A percentile compares a stretch with the other conserved stretches of the same genome.
These are phyloP conservation scores for Heliconius hewitsoni DNA, from an alignment of 1,140 invertebrate species.

Conservation along the genomic window DNA sequence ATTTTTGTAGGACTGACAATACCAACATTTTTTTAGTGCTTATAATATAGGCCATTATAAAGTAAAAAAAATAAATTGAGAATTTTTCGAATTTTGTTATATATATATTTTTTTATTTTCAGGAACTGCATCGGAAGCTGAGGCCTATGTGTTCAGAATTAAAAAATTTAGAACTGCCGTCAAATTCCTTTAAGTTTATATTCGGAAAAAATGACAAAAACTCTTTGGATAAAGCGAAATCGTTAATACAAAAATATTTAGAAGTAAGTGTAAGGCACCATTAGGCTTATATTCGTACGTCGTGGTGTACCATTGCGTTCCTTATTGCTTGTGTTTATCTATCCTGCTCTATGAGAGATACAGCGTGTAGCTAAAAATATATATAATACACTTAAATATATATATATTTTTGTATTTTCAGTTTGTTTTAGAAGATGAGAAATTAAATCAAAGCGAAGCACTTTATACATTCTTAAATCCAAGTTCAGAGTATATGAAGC, in stretches of 20 bases:
- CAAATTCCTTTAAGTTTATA: constrained; percentile 88
- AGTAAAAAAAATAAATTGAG: too few relatives aligned
- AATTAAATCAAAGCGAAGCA: constrained; percentile 92
- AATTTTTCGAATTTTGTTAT: too few relatives aligned
- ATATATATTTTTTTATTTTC: constrained; percentile 47
- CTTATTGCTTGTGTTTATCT: too few relatives aligned
- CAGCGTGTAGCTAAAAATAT: too few relatives aligned
- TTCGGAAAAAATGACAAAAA: constrained; percentile 90
- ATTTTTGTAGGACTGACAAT: too few relatives aligned
- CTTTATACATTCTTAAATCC: constrained; percentile 94
- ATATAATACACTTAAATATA: too few relatives aligned
- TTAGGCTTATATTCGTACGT: neutral
- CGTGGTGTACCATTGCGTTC: neutral
- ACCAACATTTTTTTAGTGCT: too few relatives aligned
- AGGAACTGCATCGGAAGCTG: constrained; percentile 92
- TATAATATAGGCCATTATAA: too few relatives aligned
- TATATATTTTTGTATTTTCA: constrained; percentile 63
- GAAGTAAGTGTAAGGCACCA: constrained; percentile 82
- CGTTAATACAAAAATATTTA: constrained; percentile 92
- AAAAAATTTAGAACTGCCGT: constrained; percentile 90
- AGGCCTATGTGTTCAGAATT: constrained; percentile 90
- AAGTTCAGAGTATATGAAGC: constrained; percentile 92
- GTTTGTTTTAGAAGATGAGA: constrained; percentile 93
- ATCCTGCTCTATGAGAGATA: too few relatives aligned
- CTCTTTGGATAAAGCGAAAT: constrained; percentile 90